Base-by-base conservation (phyloP, 2,888 invertebrate genomes). In the Caenorhabditis zanzibari region DNA sequence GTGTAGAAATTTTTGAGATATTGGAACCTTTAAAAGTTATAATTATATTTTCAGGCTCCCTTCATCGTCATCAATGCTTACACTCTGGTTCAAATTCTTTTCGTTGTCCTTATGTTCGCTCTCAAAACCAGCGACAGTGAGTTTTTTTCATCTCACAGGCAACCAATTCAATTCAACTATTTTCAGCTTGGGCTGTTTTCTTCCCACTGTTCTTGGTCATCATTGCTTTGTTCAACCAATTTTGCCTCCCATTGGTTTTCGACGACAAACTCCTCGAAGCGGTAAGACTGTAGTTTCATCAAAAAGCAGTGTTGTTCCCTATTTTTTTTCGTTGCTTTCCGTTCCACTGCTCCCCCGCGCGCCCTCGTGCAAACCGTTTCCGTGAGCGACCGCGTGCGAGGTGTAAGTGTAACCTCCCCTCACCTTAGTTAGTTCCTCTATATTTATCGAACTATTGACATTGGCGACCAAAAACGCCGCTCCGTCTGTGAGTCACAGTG, bases 161-260 rank as follows among this genome's bases (percentile, higher is more conserved):
- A 16, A 19, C 14, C 6, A 66, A 32, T 12, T 4, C 10, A 26
- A 9, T 54, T 14, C 1, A 10, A 54, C 7, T 16, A 14, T 24
- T 71, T 79, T 47, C 74, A 84, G 94, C 94, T 69, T 95, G 96
- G 84, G 96, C 97, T 0, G 94, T 98, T 81, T 96, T 96, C 19
- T 95, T 98, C 93, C 98, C 98, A 3, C 97, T 98, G 94, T 96
- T 97, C 93, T 94, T 98, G 64, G 95, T 97, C 84, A 93, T 97
- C 19, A 96, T 97, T 90, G 97, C 97, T 14, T 94, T 97, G 81
- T 94, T 97, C 84, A 95, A 95, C 88, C 92, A 92, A 47, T 28
- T 85, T 0, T 44, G 85, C 16, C 66, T 91, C 22, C 90, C 91
- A 0, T 38, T 68, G 14, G 74, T 91, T 52, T 91, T 88, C 84